phyloP scores from a whole-genome alignment of 2,888 invertebrate species.

The Hoplodrina blanda region DNA sequence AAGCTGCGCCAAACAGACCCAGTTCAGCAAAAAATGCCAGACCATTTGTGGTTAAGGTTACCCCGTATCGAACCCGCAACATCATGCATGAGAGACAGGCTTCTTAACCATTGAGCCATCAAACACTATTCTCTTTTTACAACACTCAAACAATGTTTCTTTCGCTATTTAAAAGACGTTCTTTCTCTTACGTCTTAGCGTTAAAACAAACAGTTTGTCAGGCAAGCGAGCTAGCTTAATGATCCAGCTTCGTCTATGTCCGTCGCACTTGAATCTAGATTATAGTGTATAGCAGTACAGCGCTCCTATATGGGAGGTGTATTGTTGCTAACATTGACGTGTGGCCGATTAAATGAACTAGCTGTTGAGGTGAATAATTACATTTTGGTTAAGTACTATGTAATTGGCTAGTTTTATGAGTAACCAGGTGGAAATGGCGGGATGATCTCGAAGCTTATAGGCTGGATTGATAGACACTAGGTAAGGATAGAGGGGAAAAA shows the following conservation, averaged over 20 bases:
- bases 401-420: not conserved
- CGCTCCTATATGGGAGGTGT: not conserved
- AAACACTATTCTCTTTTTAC: not conserved
- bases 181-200: slow-evolving; percentile 42
- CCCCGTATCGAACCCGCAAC: too few species aligned
- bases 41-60: too few species aligned
- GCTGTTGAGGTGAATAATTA: not conserved
- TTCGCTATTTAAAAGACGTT: slow-evolving; percentile 5
- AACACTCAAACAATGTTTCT: slow-evolving; percentile 8
- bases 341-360: not conserved
- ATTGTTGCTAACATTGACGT: slow-evolving; percentile 17
- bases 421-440: too few species aligned
- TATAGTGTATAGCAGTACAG: slow-evolving; percentile 36
- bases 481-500: too few species aligned
- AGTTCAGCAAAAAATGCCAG: too few species aligned
- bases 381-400: not conserved
- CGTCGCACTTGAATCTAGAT: slow-evolving; percentile 67
- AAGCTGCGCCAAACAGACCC: too few species aligned
- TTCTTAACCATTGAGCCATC: too few species aligned
- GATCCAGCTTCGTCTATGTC: slow-evolving; percentile 78
- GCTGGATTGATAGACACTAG: too few species aligned
- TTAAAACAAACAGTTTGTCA: slow-evolving; percentile 70
- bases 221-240: slow-evolving; percentile 78
- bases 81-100: too few species aligned
- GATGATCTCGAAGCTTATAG: too few species aligned